A percentile compares a stretch with the other conserved stretches of the same genome.
phyloP scores from a whole-genome alignment of 2,113 vertebrate genomes.

The Promerops cafer region DNA sequence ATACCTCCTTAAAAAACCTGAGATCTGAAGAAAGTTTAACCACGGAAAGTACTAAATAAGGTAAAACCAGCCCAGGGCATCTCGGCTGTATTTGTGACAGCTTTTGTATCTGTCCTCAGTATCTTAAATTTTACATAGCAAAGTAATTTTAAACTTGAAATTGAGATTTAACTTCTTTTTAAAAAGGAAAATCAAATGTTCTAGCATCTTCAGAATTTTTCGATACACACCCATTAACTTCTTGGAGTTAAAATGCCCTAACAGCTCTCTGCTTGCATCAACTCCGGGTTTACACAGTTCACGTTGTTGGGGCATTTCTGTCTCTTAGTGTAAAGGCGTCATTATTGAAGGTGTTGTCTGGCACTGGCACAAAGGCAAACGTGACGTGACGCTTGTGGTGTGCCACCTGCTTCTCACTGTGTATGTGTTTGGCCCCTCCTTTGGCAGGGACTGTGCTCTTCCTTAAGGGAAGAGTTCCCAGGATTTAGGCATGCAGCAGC shows the following conservation, averaged over 20 bases:
- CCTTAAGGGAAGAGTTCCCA: not conserved
- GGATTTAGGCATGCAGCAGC: fast-evolving
- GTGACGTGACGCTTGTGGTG: fast-evolving
- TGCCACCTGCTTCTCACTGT: fast-evolving
- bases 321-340: not conserved
- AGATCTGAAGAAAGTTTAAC: not conserved
- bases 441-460: not conserved
- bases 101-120: not conserved
- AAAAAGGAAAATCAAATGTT: not conserved
- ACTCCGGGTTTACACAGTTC: not conserved
- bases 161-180: not conserved
- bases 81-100: not conserved
- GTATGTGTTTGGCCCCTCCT: not conserved
- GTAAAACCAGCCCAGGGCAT: not conserved
- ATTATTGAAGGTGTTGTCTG: not conserved
- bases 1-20: fast-evolving
- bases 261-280: not conserved
- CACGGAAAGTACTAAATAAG: not conserved
- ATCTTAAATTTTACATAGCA: not conserved
- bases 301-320: not conserved
- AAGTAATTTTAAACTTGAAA: not conserved
- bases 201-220: not conserved
- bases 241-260: not conserved
- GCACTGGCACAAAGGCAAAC: not conserved
- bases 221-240: not conserved